Conservation (phyloP, 30 jellyfish, hydroid and myxozoan genomes). For the Mastigias papua region DNA sequence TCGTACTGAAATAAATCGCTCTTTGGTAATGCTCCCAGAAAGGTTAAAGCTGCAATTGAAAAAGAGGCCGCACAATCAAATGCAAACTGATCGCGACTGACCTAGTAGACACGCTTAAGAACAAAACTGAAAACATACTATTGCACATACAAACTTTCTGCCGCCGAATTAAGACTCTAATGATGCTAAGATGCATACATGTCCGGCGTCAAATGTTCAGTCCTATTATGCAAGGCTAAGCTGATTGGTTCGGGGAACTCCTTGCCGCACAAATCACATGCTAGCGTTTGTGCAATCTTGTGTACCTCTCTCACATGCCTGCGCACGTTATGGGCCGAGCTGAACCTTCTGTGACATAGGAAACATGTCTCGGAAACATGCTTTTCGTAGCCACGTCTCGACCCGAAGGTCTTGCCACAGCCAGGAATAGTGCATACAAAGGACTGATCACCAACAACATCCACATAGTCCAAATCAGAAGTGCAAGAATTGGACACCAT, state of each 20-base stretch:
- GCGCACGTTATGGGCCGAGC: not conserved
- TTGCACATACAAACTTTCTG: too few relatives aligned
- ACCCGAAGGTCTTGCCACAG: slow-evolving; percentile 14
- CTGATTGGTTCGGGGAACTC: slow-evolving; percentile 56
- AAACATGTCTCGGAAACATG: slow-evolving; percentile 8
- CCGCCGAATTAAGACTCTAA: too few relatives aligned
- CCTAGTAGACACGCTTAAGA: too few relatives aligned
- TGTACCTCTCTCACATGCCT: slow-evolving; percentile 34
- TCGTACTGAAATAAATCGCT: too few relatives aligned
- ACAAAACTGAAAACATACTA: too few relatives aligned
- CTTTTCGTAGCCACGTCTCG: not conserved
- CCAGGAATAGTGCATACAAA: slow-evolving; percentile 49
- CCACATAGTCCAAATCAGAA: not conserved
- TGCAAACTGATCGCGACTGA: too few relatives aligned
- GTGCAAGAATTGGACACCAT: not conserved
- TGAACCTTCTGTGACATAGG: slow-evolving; percentile 34
- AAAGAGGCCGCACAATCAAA: too few relatives aligned
- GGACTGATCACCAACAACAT: not conserved
- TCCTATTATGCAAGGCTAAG: slow-evolving; percentile 40
- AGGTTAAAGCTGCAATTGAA: too few relatives aligned
- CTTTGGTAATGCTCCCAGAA: too few relatives aligned
- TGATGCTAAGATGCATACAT: not conserved
- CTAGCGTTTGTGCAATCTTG: slow-evolving; percentile 17
- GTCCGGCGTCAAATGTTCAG: slow-evolving; percentile 12
- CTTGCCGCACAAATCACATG: slow-evolving; percentile 29